Evolutionary conservation across 2,888 invertebrate genomes (phyloP), one percentile per base, ranked within the genome.

Genomic region (Priocnemis perturbator): DNA sequence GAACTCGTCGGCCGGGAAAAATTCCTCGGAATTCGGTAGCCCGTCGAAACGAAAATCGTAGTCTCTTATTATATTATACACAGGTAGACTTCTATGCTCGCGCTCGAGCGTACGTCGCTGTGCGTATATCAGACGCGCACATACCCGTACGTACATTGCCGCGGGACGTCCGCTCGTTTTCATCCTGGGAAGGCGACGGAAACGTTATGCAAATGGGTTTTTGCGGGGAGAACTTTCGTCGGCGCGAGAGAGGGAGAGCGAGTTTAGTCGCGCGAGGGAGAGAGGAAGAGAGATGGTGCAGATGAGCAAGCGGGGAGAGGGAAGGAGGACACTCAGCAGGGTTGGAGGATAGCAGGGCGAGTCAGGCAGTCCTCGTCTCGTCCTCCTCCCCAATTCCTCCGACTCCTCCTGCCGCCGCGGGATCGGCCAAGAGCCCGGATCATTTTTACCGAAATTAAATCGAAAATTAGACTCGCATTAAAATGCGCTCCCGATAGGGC

Each of bases 391-490:
- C 37, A 37, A 37, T 37, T 37, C 37, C 37, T 37, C 37, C 37
- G 37, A 37, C 37, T 37, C 37, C 11, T 37, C 37, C 67, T 59
- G 71, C 64, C 47, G 71, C 73, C 71, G 67, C 65, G 70, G 77
- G 78, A 81, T 78, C 79, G 79, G 72, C 77, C 76, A 78, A 78
- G 78, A 78, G 78, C 77, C 78, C 75, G 82, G 82, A 86, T 85
- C 81, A 87, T 87, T 87, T 87, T 86, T 87, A 87, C 85, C 85
- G 87, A 87, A 87, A 87, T 87, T 87, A 87, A 87, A 87, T 87
- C 87, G 87, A 87, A 87, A 87, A 87, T 87, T 87, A 87, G 84
- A 86, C 82, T 85, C 80, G 81, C 84, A 86, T 87, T 87, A 86
- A 87, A 86, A 87, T 86, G 83, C 86, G 84, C 84, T 85, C 82